Conservation (phyloP, 1,140 invertebrate genomes). For the Lordiphosa collinella region DNA sequence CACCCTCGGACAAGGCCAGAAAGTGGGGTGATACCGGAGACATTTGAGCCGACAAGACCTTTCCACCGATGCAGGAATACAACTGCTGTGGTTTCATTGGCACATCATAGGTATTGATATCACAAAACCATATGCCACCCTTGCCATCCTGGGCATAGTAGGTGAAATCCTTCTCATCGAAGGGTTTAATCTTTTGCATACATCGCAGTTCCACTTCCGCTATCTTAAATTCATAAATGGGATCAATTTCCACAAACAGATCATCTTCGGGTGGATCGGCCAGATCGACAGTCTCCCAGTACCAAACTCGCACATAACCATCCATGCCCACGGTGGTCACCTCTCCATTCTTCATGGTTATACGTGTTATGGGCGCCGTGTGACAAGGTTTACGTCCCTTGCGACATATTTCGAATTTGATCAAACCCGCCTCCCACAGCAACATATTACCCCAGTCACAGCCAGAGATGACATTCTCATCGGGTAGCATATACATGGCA, state of each 20-base stretch:
- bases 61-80: constrained; percentile 87
- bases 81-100: constrained; percentile 83
- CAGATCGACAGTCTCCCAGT: constrained; percentile 91
- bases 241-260: constrained; percentile 89
- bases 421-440: constrained; percentile 92
- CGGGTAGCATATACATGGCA: constrained; percentile 90
- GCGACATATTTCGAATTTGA: constrained; percentile 89
- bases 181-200: constrained; percentile 59
- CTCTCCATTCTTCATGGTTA: constrained; percentile 85
- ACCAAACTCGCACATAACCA: constrained; percentile 92
- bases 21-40: constrained; percentile 85
- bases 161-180: constrained; percentile 45
- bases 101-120: constrained; percentile 85
- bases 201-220: constrained; percentile 59
- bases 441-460: constrained; percentile 94
- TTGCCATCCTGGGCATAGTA: constrained; percentile 85
- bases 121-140: constrained; percentile 90
- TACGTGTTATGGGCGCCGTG: constrained; percentile 85
- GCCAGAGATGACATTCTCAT: constrained; percentile 92
- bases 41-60: constrained; percentile 84
- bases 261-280: constrained; percentile 89
- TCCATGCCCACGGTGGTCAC: constrained; percentile 86
- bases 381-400: constrained; percentile 88
- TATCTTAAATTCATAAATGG: constrained; percentile 85
- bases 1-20: constrained; percentile 85